Evolutionary conservation across 2,888 invertebrate species (phyloP).

Genomic region (Zeuzera pyrina): DNA sequence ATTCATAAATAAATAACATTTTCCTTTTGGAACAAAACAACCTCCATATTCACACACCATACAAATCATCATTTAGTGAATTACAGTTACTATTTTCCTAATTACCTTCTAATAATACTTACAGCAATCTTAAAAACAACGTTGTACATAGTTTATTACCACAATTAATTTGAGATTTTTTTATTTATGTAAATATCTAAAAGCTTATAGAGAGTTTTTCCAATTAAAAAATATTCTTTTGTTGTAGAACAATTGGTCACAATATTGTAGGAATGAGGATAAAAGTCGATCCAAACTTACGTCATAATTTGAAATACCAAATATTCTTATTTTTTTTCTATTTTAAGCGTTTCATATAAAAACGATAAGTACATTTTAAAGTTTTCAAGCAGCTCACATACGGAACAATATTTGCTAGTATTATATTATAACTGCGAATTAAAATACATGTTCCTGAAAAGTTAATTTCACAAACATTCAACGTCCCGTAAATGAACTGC

Average conservation of each 20-base stretch:
- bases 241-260: no score
- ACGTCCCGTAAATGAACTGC: no score
- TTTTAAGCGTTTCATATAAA: not conserved
- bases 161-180: constrained; percentile 70
- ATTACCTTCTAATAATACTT: constrained; percentile 71
- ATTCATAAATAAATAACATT: constrained; percentile 73
- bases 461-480: no score
- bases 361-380: not conserved
- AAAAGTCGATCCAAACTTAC: constrained; percentile 45
- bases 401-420: not conserved
- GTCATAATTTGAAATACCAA: constrained; percentile 5
- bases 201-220: constrained; percentile 65
- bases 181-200: constrained; percentile 54
- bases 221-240: constrained; percentile 47
- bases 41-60: constrained; percentile 70
- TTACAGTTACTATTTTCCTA: constrained; percentile 66
- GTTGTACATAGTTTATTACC: constrained; percentile 70
- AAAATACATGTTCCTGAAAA: no score
- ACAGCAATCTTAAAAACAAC: constrained; percentile 65
- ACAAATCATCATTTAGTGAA: constrained; percentile 63
- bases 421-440: no score
- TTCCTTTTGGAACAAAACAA: constrained; percentile 73
- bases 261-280: no score
- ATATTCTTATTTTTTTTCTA: not conserved
- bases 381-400: not conserved